Evolutionary conservation across 2,888 invertebrate species (phyloP), one percentile per base, ranked within the genome.

Genomic region (Mythimna vitellina): DNA sequence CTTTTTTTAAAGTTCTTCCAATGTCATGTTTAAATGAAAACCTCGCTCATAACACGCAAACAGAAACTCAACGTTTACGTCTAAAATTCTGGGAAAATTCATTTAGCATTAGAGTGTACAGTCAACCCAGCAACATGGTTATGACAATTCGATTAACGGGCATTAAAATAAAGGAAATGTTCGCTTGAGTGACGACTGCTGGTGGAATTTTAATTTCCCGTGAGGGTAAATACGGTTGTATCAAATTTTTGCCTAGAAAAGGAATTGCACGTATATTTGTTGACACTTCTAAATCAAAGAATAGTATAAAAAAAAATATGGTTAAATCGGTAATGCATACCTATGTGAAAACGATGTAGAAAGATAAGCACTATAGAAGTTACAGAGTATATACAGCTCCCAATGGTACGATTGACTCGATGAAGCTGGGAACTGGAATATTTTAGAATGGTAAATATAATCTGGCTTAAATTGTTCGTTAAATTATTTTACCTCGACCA

Each of bases 181-280:
- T 75, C 73, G 73, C 76, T 64, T 70, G 76, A 83, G 74, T 79
- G 84, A 81, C 67, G 80, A 82, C 63, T 70, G 65, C 81, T 49
- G 70, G 73, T 80, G 77, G 78, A 82, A 81, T 84, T 86, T 86
- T 88, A 88, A 91, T 91, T 90, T 90, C 91, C 89, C 89, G 65
- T 20, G 83, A 83, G 87, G 73, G 58, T 53, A 65, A 66, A 82
- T 65, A 73, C 69, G 60, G 66, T 25, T 69, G 75, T 80, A 85
- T 84, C 72, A 86, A 83, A 86, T 86, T 86, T 86, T 86, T 80
- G 87, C 78, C 82, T 84, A 78, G 74, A 71, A 65, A 66, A 81
- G 64, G 63, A 76, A 68, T 68, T 71, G 22, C 49, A 72, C 35
- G 57, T 76, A 32, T 65, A 73, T 73, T 61, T 25, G 51, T 54